Conservation (phyloP, 2,113 vertebrate species). For the Anas platyrhynchos region DNA sequence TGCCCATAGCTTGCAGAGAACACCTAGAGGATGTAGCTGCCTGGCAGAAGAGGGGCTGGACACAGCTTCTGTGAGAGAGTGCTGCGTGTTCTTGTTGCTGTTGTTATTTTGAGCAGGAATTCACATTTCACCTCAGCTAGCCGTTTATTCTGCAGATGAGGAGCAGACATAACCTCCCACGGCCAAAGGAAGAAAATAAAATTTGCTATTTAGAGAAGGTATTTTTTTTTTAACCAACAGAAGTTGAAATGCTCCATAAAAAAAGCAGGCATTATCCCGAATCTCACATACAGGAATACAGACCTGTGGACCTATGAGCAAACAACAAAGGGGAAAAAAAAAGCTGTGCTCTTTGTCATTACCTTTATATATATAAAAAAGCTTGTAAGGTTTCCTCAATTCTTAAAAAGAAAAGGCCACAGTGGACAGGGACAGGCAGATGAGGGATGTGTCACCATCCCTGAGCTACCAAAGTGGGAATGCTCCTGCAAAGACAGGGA, state of each 20-base stretch:
- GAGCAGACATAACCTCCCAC: background rate
- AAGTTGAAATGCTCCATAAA: background rate
- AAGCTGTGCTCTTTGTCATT: background rate
- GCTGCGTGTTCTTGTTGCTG: background rate
- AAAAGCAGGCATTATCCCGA: background rate
- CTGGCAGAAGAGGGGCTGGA: background rate
- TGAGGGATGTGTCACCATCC: background rate
- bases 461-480: background rate
- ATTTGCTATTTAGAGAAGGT: background rate
- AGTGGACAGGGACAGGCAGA: background rate
- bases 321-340: background rate
- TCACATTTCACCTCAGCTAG: background rate
- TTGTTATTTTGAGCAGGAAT: background rate
- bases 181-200: background rate
- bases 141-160: background rate
- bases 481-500: background rate
- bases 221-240: background rate
- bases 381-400: background rate
- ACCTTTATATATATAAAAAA: background rate
- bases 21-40: background rate
- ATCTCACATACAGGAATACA: background rate
- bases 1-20: background rate
- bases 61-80: background rate
- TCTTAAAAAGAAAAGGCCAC: background rate
- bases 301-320: background rate